These are phyloP conservation scores for Aegotheles bennettii DNA, from an alignment of 2,113 vertebrate species.

Conservation along the genomic window DNA sequence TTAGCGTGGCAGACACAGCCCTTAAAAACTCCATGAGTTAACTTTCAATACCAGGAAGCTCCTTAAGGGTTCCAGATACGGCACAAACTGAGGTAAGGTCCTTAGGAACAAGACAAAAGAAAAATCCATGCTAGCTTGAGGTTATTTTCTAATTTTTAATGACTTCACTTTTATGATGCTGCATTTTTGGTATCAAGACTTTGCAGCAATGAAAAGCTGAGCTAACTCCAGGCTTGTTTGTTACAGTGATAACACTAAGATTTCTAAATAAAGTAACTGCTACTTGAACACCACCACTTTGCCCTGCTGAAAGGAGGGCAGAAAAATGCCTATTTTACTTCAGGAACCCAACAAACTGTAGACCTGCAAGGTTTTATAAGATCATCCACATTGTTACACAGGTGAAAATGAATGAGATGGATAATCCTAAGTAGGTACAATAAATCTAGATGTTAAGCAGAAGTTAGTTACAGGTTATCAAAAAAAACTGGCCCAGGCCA, in stretches of 20 bases:
- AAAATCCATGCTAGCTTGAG: neutral
- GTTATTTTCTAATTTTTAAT: neutral
- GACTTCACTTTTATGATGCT: neutral
- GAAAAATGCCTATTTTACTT: neutral
- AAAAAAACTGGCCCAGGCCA: neutral
- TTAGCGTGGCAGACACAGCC: neutral
- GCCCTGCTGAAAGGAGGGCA: neutral
- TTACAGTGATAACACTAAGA: neutral
- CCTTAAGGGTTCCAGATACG: neutral
- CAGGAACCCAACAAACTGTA: neutral
- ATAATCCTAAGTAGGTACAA: neutral
- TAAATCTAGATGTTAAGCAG: neutral
- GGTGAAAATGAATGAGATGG: neutral
- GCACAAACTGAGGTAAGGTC: neutral
- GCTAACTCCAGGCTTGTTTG: neutral
- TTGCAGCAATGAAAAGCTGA: neutral
- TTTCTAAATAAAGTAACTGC: neutral
- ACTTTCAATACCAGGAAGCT: neutral
- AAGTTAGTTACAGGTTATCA: neutral
- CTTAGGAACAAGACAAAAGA: neutral
- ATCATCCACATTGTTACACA: rapidly evolving
- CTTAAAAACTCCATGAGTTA: neutral
- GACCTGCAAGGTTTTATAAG: neutral
- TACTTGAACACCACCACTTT: neutral
- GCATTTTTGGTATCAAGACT: neutral